phyloP scores from a whole-genome alignment of 2,113 vertebrate genomes.

The Esox niger region DNA sequence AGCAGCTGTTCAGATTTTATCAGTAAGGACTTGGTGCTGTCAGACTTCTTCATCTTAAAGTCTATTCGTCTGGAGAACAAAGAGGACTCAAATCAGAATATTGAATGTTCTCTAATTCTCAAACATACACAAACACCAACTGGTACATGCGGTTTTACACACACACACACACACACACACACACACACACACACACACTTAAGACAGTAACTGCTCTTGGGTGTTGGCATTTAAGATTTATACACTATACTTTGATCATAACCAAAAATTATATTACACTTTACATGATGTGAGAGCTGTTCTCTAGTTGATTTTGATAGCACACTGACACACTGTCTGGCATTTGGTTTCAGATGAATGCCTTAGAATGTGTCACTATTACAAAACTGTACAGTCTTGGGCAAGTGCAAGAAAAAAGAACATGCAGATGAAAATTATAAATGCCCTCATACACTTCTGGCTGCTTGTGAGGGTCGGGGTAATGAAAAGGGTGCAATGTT shows the following conservation, averaged over 20 bases:
- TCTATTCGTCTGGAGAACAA: conserved; percentile 73
- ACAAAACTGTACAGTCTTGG: no score
- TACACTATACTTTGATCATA: conserved; percentile 51
- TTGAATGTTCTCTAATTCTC: conserved; percentile 3
- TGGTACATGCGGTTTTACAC: neutral
- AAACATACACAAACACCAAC: conserved; percentile 5
- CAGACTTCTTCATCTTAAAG: conserved; percentile 79
- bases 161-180: conserved; percentile 1
- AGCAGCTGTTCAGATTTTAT: conserved; percentile 84
- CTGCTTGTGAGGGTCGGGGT: no score
- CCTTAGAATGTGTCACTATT: no score
- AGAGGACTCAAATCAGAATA: conserved; percentile 20
- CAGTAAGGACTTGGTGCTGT: conserved; percentile 82
- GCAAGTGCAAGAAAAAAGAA: no score
- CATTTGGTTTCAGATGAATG: no score
- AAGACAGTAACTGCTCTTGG: conserved; percentile 35
- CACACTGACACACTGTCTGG: neutral
- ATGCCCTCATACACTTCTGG: no score
- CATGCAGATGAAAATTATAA: no score
- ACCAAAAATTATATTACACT: conserved; percentile 9
- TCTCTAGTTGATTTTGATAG: neutral
- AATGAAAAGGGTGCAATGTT: no score
- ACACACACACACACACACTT: conserved; percentile 13
- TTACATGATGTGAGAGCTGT: conserved; percentile 24
- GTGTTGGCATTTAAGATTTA: conserved; percentile 20